Conservation (phyloP, 92 coral and sea anemone species). For the Anthopleura xanthogrammica region DNA sequence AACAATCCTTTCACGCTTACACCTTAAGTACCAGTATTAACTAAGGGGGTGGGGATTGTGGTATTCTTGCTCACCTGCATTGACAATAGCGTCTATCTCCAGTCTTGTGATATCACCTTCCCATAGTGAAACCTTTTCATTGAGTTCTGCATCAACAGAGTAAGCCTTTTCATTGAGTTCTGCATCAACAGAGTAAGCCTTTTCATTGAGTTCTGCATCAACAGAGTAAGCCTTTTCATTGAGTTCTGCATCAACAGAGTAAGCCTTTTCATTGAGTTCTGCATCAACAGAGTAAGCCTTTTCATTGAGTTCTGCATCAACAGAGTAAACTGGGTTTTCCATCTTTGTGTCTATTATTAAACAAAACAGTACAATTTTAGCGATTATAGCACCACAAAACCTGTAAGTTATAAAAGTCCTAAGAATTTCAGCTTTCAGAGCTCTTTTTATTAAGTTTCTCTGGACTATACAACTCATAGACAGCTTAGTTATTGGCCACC, state of each 20-base stretch:
- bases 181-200: constrained; percentile 42
- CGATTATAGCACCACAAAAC: neutral
- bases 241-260: constrained; percentile 43
- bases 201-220: constrained; percentile 45
- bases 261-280: no score
- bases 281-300: constrained; percentile 53
- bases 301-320: constrained; percentile 56
- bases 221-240: no score
- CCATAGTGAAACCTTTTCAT: constrained; percentile 85
- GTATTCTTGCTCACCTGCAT: constrained; percentile 76
- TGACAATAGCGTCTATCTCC: constrained; percentile 97
- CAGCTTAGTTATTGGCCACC: no score
- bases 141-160: constrained; percentile 49
- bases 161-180: no score
- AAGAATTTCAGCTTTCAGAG: no score
- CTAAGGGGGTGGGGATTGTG: neutral
- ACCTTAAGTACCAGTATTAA: neutral
- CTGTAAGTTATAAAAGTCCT: no score
- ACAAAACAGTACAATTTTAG: neutral
- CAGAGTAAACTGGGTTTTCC: constrained; percentile 11
- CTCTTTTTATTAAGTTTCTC: no score
- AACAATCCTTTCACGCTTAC: no score
- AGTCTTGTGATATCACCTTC: constrained; percentile 88
- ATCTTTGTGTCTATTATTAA: constrained; percentile 4
- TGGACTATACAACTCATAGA: no score